Evolutionary conservation across 1,140 invertebrate genomes (phyloP).

Genomic region (Drosophila arizonae): DNA sequence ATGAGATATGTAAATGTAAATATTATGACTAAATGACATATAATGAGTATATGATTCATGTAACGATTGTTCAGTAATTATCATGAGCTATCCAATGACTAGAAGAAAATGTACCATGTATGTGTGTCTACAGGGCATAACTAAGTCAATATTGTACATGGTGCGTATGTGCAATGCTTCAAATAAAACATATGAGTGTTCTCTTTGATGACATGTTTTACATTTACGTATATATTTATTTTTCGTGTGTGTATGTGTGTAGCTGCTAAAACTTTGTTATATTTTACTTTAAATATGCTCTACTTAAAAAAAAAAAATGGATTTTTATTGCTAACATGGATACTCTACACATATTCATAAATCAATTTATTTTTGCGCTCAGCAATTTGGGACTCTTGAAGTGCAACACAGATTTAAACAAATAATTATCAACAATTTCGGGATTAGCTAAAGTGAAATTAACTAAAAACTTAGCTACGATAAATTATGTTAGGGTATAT

Average conservation of each 20-base stretch:
- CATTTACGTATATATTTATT: constrained; percentile 2
- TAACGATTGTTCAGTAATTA: too few relatives aligned
- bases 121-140: not conserved
- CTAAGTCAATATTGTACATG: not conserved
- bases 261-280: constrained; percentile 23
- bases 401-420: constrained; percentile 34
- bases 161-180: constrained; percentile 2
- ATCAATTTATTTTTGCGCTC: not conserved
- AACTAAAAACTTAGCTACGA: constrained; percentile 24
- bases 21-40: not conserved
- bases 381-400: constrained; percentile 29
- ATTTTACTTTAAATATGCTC: constrained; percentile 6
- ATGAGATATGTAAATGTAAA: too few relatives aligned
- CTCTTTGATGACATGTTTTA: not conserved
- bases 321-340: constrained; percentile 7
- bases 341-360: constrained; percentile 10
- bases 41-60: not conserved
- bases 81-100: not conserved
- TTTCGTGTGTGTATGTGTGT: constrained; percentile 4
- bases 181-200: not conserved
- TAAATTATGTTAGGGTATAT: constrained; percentile 1
- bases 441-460: constrained; percentile 9
- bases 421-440: constrained; percentile 9
- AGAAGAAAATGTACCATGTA: not conserved
- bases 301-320: constrained; percentile 23